Percentiles rank a stretch among this genome's conserved stretches.
Evolutionary conservation across 2,113 vertebrate species (phyloP).

Genomic region (Scomber scombrus): DNA sequence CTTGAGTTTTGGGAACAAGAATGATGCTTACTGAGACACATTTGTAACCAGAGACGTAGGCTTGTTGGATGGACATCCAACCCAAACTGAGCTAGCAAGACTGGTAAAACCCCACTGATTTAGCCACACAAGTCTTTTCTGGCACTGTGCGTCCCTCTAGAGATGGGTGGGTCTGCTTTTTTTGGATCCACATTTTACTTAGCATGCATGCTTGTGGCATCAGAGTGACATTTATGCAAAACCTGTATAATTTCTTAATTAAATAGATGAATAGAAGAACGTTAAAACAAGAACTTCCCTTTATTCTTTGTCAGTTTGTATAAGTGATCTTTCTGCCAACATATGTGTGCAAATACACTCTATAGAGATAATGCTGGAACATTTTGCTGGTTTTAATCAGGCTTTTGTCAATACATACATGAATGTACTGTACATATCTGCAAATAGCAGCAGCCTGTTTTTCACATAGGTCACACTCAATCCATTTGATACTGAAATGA

Average conservation of each 20-base stretch:
- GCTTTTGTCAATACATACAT: neutral
- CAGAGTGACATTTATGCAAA: conserved; percentile 44
- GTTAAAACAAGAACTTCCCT: conserved; percentile 26
- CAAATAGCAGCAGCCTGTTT: neutral
- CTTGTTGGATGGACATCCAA: conserved; percentile 58
- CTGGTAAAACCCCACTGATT: conserved; percentile 70
- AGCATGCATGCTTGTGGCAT: conserved; percentile 56
- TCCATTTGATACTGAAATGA: conserved; percentile 1
- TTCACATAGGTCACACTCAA: neutral
- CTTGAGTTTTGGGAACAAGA: conserved; percentile 43
- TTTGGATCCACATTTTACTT: conserved; percentile 48
- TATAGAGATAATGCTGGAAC: neutral
- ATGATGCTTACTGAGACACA: conserved; percentile 54
- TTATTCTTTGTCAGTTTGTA: neutral
- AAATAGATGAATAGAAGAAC: conserved; percentile 27
- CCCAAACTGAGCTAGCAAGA: conserved; percentile 65
- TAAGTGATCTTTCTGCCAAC: neutral
- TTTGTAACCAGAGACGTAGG: conserved; percentile 54
- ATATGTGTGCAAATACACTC: neutral
- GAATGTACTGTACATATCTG: neutral
- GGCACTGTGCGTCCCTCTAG: conserved; percentile 57
- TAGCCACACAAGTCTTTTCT: conserved; percentile 67
- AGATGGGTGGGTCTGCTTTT: conserved; percentile 53
- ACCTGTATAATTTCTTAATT: conserved; percentile 53
- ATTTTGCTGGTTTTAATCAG: neutral